phyloP scores from a whole-genome alignment of 2,888 invertebrate genomes.

The Euphydryas editha region DNA sequence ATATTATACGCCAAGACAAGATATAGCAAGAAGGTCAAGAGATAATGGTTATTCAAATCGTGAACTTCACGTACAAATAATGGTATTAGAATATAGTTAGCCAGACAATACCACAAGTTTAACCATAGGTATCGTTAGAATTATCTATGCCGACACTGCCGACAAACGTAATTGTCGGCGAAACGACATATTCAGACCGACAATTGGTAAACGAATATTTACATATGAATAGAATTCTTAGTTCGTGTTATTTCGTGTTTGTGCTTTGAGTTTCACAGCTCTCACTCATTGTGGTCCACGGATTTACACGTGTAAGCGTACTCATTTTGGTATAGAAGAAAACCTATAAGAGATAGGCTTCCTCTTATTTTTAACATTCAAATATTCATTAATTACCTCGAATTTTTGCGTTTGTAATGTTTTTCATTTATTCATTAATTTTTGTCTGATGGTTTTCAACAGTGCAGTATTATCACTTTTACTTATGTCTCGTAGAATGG shows the following conservation, averaged over 20 bases:
- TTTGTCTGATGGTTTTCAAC: no score
- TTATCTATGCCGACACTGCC: constrained; percentile 8
- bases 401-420: no score
- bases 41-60: constrained; percentile 7
- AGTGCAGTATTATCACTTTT: no score
- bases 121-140: constrained; percentile 12
- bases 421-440: no score
- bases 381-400: no score
- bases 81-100: constrained; percentile 8
- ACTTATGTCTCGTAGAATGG: no score
- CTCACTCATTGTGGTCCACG: not conserved
- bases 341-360: no score
- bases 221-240: constrained; percentile 10
- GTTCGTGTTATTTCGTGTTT: not conserved
- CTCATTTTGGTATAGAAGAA: no score
- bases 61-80: constrained; percentile 5
- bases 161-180: constrained; percentile 1
- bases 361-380: no score
- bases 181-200: constrained; percentile 2
- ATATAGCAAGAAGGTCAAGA: not conserved
- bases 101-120: constrained; percentile 5
- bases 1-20: not conserved
- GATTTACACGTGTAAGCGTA: not conserved
- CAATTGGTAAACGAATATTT: constrained; percentile 11
- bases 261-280: not conserved